Percentiles rank a stretch among this genome's conserved stretches.
Evolutionary conservation across 2,888 invertebrate genomes (phyloP).

Genomic region (Calliphora vomitoria): DNA sequence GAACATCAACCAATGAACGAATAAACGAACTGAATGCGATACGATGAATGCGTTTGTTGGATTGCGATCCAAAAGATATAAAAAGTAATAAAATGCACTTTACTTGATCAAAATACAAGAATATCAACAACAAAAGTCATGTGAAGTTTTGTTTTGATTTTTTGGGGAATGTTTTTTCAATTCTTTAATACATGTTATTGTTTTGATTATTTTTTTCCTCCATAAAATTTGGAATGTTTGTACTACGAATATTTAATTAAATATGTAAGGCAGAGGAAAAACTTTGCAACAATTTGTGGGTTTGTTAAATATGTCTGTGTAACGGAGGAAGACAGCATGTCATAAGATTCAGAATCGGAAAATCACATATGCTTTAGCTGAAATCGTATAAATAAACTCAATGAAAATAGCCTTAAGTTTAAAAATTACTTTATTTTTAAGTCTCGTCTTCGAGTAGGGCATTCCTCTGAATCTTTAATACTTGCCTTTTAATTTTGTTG

Average conservation of each 20-base stretch:
- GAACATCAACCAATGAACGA: constrained; percentile 45
- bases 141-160: constrained; percentile 4
- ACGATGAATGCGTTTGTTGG: constrained; percentile 5
- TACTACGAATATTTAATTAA: not conserved
- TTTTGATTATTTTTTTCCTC: not conserved
- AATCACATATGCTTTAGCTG: no score
- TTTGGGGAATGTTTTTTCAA: not conserved
- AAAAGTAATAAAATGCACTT: constrained; percentile 37
- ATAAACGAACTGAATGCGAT: constrained; percentile 16
- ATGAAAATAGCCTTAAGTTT: no score
- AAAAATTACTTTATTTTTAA: no score
- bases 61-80: constrained; percentile 19
- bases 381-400: no score
- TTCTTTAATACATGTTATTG: not conserved
- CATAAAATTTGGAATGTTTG: constrained; percentile 2
- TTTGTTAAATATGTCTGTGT: not conserved
- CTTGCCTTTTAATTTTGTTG: no score
- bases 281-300: not conserved
- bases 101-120: constrained; percentile 11
- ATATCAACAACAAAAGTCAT: constrained; percentile 29
- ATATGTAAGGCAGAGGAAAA: not conserved
- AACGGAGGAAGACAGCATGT: not conserved
- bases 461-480: no score
- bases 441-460: no score
- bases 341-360: no score